phyloP scores from a whole-genome alignment of 2,888 invertebrate genomes.

The Lasioglossum morio region DNA sequence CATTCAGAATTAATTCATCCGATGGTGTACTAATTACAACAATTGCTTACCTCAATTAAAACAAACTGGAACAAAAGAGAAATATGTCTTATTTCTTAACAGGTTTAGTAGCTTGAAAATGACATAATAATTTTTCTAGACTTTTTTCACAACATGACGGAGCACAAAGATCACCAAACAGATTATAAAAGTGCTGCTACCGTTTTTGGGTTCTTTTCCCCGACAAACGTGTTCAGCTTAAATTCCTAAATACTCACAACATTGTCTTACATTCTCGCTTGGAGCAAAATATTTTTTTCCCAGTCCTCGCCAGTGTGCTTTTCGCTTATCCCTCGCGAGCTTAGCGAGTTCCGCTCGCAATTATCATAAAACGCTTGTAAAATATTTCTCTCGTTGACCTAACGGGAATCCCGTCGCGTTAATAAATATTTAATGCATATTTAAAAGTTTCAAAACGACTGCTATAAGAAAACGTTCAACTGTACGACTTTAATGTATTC shows the following conservation, averaged over 20 bases:
- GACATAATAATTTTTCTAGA: neutral
- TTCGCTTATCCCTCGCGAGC: neutral
- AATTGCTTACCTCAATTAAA: neutral
- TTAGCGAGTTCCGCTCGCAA: neutral
- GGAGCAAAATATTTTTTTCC: neutral
- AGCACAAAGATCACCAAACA: neutral
- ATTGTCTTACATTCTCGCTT: neutral
- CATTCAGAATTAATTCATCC: neutral
- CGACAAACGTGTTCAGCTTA: too few species aligned
- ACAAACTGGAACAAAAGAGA: too few species aligned
- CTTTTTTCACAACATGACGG: too few species aligned
- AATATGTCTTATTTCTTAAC: too few species aligned
- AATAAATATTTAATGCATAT: conserved; percentile 15
- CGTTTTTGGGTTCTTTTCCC: too few species aligned
- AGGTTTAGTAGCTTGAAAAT: neutral
- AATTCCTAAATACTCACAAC: too few species aligned
- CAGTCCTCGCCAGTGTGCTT: neutral
- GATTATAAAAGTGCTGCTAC: neutral
- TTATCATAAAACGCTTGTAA: conserved; percentile 12
- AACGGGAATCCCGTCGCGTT: conserved; percentile 12
- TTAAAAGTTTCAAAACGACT: conserved; percentile 5
- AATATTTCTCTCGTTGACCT: conserved; percentile 7
- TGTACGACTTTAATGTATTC: conserved; percentile 14
- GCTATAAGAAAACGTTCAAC: neutral
- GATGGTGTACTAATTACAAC: neutral